Percentiles rank a stretch among this genome's conserved stretches.
Conservation (phyloP, 2,113 vertebrate genomes). For the Periophthalmodon schlosseri region DNA sequence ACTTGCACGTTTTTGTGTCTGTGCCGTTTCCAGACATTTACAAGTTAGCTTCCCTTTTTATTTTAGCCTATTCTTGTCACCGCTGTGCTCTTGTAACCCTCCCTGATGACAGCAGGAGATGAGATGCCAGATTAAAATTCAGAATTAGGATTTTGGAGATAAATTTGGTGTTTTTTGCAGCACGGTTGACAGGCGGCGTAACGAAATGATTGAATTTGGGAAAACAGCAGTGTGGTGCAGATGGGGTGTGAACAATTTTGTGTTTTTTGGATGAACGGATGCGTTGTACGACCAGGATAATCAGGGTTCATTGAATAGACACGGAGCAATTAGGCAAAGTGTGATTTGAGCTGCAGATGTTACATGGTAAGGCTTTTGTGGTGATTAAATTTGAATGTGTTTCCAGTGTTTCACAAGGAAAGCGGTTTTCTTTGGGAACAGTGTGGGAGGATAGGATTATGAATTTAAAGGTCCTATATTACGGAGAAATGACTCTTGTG, state of each 20-base stretch:
- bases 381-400: background rate
- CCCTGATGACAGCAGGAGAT: constrained; percentile 41
- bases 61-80: background rate
- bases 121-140: constrained; percentile 50
- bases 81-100: background rate
- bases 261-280: constrained; percentile 13
- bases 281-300: constrained; percentile 30
- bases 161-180: constrained; percentile 28
- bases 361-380: constrained; percentile 33
- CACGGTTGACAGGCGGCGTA: constrained; percentile 25
- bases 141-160: constrained; percentile 41
- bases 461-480: too few species aligned
- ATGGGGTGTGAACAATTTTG: constrained; percentile 15
- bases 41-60: background rate
- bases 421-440: background rate
- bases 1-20: constrained; percentile 10
- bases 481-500: too few species aligned
- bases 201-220: constrained; percentile 63
- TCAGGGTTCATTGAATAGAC: constrained; percentile 48
- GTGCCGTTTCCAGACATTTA: constrained; percentile 9
- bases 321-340: constrained; percentile 4
- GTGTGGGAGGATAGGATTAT: background rate
- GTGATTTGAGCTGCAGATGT: constrained; percentile 19
- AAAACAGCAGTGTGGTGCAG: constrained; percentile 49
- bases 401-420: background rate